phyloP scores from a whole-genome alignment of 2,888 invertebrate species.

The Stratiomys singularior region DNA sequence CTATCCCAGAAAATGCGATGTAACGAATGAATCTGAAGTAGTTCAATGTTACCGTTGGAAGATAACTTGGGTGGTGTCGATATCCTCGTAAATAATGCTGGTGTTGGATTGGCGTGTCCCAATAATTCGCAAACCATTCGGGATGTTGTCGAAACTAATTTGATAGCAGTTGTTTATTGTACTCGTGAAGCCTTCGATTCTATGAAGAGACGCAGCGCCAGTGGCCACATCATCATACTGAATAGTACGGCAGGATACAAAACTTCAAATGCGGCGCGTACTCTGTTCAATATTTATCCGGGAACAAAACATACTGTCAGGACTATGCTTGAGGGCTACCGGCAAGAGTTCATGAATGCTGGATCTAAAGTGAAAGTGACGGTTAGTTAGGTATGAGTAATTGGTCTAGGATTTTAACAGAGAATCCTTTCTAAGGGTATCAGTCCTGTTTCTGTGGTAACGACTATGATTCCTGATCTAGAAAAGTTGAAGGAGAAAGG shows the following conservation, averaged over 20 bases:
- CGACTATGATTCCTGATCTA: conserved; percentile 49
- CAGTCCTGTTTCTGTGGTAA: conserved; percentile 62
- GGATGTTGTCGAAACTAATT: conserved; percentile 66
- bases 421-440: conserved; percentile 57
- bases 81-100: conserved; percentile 71
- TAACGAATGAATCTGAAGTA: conserved; percentile 62
- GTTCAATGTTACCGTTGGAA: conserved; percentile 66
- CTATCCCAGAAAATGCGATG: neutral
- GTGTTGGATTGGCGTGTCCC: conserved; percentile 58
- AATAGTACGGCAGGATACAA: conserved; percentile 62
- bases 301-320: conserved; percentile 62
- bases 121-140: conserved; percentile 54
- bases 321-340: conserved; percentile 61
- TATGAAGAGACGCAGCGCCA: conserved; percentile 64
- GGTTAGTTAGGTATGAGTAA: conserved; percentile 57
- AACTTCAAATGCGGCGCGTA: conserved; percentile 55
- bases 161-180: conserved; percentile 66
- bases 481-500: neutral
- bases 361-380: conserved; percentile 62
- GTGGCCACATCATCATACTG: conserved; percentile 68
- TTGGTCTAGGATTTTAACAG: neutral
- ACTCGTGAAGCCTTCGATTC: conserved; percentile 66
- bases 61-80: conserved; percentile 67
- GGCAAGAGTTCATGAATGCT: conserved; percentile 61
- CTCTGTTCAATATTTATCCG: conserved; percentile 31